phyloP scores from a whole-genome alignment of 1,140 invertebrate genomes.

The Zaprionus capensis region DNA sequence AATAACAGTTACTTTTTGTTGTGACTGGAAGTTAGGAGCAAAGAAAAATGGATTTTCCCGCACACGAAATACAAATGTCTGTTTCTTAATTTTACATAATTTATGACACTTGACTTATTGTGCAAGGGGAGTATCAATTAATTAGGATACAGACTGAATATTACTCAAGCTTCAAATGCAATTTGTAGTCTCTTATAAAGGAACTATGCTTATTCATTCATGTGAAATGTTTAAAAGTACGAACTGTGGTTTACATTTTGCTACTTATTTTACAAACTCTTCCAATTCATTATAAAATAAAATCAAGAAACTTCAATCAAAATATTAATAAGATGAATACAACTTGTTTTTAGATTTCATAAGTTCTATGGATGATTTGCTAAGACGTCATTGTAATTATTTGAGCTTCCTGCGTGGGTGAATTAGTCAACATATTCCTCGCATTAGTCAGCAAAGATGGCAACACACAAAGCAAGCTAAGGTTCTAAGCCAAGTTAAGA shows the following conservation, averaged over 20 bases:
- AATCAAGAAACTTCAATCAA: too few species aligned
- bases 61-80: not conserved
- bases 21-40: not conserved
- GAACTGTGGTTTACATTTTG: not conserved
- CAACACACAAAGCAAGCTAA: conserved; percentile 6
- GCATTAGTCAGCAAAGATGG: conserved; percentile 22
- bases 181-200: too few species aligned
- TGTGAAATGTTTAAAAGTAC: not conserved
- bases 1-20: not conserved
- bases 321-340: too few species aligned
- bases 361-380: too few species aligned
- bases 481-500: conserved; percentile 16
- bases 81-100: not conserved
- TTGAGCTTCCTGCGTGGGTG: not conserved
- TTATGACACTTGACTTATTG: not conserved
- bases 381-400: not conserved
- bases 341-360: too few species aligned
- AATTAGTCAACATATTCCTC: conserved; percentile 13
- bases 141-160: not conserved
- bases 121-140: not conserved
- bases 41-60: not conserved
- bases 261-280: not conserved
- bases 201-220: too few species aligned
- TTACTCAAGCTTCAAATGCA: too few species aligned
- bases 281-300: too few species aligned